Base-by-base conservation (phyloP, 2,113 vertebrate species). In the Vulpes vulpes region DNA sequence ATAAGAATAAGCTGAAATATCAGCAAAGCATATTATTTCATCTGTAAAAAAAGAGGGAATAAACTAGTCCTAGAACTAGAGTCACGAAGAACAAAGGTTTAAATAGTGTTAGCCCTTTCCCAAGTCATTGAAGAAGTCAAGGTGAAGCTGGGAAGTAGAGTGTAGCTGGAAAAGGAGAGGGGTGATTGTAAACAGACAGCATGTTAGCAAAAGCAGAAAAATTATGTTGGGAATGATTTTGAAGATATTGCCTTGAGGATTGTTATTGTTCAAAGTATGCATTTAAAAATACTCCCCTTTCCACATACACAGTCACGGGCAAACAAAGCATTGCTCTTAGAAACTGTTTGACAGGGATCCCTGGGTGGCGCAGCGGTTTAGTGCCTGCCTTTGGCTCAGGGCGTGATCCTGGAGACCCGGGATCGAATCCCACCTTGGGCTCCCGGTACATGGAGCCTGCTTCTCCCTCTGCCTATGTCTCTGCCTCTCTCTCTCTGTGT, bases 121-220 rank as follows among this genome's bases (percentile, higher is more conserved):
- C 11, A 88, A 76, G 38, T 93, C n/a, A 91, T 6, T 88, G 27
- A 94, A 86, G 53, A 93, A 82, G 86, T 69, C 49, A 30, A 79
- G 35, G 57, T 79, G 76, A 95, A 20, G 5, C 2, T 76, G 9
- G 27, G 30, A 91, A 91, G 76, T 80, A 87, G 51, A 76, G 15
- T 82, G 10, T 22, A 92, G 83, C 14, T 25, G 87, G 92, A 86
- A 76, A 73, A 74, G 32, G 96, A 16, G 25, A 59, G 73, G 16
- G 51, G 9, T 73, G 22, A 94, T 73, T 92, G 90, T 87, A 96
- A 92, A 51, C 27, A 87, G 90, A 96, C 5, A 30, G 10, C n/a
- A 25, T 71, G 32, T n/a, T 89, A 89, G 64, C 2, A 89, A 76
- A 89, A 81, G 25, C 59, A 88, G 27, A 91, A 96, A 91, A 90